phyloP scores from a whole-genome alignment of 92 coral and sea anemone species.

The Desmophyllum pertusum region DNA sequence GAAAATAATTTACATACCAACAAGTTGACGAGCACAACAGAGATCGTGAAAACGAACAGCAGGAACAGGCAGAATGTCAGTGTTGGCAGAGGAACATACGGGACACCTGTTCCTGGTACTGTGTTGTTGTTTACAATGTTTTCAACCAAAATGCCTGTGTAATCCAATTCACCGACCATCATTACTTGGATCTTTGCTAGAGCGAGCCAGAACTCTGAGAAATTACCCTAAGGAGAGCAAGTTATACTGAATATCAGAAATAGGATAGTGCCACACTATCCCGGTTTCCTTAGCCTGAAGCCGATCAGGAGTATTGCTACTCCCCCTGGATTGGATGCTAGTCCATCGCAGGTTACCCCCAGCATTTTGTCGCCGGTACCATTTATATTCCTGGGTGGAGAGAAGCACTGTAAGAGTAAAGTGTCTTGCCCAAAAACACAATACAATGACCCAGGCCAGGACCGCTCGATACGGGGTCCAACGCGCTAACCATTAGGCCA shows the following conservation, averaged over 20 bases:
- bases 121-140: constrained; percentile 60
- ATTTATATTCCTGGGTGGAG: too few relatives aligned
- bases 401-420: too few relatives aligned
- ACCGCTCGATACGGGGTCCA: too few relatives aligned
- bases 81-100: constrained; percentile 80
- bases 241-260: background rate
- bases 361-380: too few relatives aligned
- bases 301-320: too few relatives aligned
- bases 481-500: too few relatives aligned
- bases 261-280: too few relatives aligned
- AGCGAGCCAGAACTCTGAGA: constrained; percentile 57
- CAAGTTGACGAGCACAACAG: constrained; percentile 86
- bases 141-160: constrained; percentile 65
- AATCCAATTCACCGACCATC: constrained; percentile 91
- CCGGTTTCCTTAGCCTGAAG: too few relatives aligned
- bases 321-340: too few relatives aligned
- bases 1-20: constrained; percentile 67
- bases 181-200: constrained; percentile 76
- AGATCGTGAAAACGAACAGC: constrained; percentile 64
- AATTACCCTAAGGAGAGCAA: constrained; percentile 59
- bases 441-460: too few relatives aligned
- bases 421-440: too few relatives aligned
- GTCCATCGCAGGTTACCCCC: too few relatives aligned
- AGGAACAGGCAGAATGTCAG: constrained; percentile 56
- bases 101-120: constrained; percentile 44